Evolutionary conservation across 2,113 vertebrate species (phyloP).

Genomic region (Lathamus discolor): DNA sequence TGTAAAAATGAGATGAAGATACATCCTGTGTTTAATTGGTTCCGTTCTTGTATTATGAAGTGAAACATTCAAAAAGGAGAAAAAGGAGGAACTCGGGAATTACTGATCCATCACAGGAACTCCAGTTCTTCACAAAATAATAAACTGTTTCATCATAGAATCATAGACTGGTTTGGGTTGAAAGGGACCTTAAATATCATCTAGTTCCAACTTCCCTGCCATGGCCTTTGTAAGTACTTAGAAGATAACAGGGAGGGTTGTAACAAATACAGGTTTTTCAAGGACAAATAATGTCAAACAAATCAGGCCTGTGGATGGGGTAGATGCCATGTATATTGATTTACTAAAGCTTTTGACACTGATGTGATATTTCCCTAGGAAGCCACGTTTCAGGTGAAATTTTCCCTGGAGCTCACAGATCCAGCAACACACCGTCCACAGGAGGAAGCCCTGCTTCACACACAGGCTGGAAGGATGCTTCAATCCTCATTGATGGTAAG

Average conservation of each 20-base stretch:
- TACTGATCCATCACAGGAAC: background rate
- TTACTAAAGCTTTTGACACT: background rate
- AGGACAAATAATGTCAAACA: background rate
- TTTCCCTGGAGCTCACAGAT: background rate
- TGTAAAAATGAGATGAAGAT: background rate
- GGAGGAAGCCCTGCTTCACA: background rate
- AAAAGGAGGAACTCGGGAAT: background rate
- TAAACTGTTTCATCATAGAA: background rate
- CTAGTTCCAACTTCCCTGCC: background rate
- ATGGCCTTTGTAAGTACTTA: background rate
- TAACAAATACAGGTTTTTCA: background rate
- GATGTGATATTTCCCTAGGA: background rate
- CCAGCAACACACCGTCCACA: rapidly evolving
- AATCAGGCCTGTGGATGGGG: background rate
- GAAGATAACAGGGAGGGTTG: background rate
- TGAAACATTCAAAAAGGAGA: background rate
- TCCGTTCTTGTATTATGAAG: background rate
- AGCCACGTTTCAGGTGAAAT: background rate
- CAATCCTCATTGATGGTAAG: background rate
- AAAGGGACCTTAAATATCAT: background rate
- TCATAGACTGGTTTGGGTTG: background rate
- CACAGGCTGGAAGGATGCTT: background rate
- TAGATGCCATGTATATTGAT: background rate
- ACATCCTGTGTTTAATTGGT: background rate
- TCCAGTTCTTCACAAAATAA: background rate